Percentiles rank a stretch among this genome's conserved stretches.
Conservation (phyloP, 2,888 invertebrate genomes). For the Automeris io region DNA sequence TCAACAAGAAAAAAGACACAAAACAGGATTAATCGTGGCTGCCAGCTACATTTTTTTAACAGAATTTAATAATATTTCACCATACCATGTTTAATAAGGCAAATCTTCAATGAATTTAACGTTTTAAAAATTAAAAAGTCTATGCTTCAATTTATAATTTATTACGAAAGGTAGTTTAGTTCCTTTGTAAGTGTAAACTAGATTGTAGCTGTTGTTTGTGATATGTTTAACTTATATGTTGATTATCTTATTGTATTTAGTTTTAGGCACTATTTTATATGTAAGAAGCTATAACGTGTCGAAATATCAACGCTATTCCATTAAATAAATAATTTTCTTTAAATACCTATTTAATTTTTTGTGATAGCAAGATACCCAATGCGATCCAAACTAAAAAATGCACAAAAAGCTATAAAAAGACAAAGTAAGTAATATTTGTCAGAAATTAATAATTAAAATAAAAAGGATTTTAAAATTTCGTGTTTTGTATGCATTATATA, state of each 20-base stretch:
- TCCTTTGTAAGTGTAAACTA: conserved; percentile 18
- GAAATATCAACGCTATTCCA: conserved; percentile 50
- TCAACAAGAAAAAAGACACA: conserved; percentile 42
- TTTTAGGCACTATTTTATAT: conserved; percentile 47
- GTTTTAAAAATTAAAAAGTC: neutral
- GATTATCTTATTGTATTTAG: conserved; percentile 41
- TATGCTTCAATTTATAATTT: neutral
- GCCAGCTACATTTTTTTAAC: conserved; percentile 1
- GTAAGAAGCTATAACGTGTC: conserved; percentile 38
- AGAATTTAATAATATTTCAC: neutral
- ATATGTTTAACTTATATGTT: conserved; percentile 35
- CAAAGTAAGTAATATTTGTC: no score
- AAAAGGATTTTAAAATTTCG: no score
- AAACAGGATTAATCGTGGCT: conserved; percentile 35
- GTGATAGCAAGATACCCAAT: no score
- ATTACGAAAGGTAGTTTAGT: neutral
- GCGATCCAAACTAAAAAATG: no score
- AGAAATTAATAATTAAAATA: no score
- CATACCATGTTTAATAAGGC: neutral
- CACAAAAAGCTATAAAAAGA: no score
- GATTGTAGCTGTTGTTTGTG: conserved; percentile 25
- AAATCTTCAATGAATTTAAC: neutral
- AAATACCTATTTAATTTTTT: neutral
- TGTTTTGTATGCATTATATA: no score
- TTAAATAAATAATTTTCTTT: conserved; percentile 50